These are phyloP conservation scores for Sibirionetta formosa DNA, from an alignment of 2,797 vertebrate genomes.

Conservation along the genomic window DNA sequence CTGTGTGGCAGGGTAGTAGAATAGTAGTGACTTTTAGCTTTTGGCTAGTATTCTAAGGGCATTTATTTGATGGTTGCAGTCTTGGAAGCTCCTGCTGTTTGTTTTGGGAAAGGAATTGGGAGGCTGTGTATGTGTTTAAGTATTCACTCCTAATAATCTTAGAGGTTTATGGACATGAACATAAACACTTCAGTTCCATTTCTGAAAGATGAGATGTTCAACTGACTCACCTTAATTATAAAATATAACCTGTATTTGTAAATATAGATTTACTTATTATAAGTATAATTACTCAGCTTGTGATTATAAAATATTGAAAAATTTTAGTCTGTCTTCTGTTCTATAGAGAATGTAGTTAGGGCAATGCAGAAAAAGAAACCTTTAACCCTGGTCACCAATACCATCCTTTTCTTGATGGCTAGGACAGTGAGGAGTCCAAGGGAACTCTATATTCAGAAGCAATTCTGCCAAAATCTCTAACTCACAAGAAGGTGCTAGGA, in stretches of 20 bases:
- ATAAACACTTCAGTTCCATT: neutral
- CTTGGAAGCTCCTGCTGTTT: neutral
- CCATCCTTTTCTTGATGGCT: neutral
- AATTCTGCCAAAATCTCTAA: neutral
- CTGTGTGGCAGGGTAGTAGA: neutral
- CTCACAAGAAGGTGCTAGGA: neutral
- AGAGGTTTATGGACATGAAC: neutral
- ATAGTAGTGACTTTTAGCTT: neutral
- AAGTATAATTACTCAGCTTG: neutral
- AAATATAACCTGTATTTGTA: too few species aligned
- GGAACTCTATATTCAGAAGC: neutral
- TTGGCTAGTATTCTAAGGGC: rapidly evolving
- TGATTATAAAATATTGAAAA: neutral
- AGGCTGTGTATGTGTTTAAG: neutral
- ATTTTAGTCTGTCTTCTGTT: neutral
- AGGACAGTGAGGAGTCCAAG: neutral
- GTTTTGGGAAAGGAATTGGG: neutral
- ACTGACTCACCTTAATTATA: neutral
- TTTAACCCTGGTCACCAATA: neutral
- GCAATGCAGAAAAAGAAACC: neutral
- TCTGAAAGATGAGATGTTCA: neutral
- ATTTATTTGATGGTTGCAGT: neutral
- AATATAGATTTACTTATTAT: too few species aligned
- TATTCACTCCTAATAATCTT: neutral
- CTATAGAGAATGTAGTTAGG: neutral